phyloP scores from a whole-genome alignment of 1,140 invertebrate species.

The Lithobius niger region DNA sequence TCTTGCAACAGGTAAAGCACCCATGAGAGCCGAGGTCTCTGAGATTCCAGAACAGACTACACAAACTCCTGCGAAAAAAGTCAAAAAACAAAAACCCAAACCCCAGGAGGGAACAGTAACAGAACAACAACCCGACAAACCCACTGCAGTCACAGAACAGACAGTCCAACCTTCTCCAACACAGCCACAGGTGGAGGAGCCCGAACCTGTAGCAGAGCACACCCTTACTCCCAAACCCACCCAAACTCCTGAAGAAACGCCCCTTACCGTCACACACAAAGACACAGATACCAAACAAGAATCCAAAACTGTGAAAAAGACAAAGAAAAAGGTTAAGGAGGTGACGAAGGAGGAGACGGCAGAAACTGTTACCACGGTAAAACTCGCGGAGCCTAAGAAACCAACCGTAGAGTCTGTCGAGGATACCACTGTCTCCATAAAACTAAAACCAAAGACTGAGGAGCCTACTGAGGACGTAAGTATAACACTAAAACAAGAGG shows the following conservation, averaged over 20 bases:
- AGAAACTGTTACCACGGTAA: constrained; percentile 4
- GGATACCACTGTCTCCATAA: constrained; percentile 21
- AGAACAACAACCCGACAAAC: neutral
- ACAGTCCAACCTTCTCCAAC: neutral
- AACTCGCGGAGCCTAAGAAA: constrained; percentile 7
- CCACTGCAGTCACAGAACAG: neutral
- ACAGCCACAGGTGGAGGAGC: constrained; percentile 20
- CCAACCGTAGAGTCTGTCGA: constrained; percentile 6
- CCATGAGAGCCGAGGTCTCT: neutral
- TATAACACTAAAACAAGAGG: constrained; percentile 6
- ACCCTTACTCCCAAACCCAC: neutral
- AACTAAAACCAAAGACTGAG: constrained; percentile 18
- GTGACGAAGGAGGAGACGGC: constrained; percentile 22
- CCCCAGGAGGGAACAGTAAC: neutral
- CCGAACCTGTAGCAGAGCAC: constrained; percentile 18
- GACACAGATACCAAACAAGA: constrained; percentile 40
- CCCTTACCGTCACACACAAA: constrained; percentile 12
- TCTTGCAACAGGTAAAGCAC: neutral
- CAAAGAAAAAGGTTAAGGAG: constrained; percentile 34
- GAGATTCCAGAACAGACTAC: neutral
- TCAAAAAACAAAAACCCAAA: neutral
- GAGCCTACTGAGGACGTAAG: constrained; percentile 7
- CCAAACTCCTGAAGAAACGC: constrained; percentile 19
- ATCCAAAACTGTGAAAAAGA: constrained; percentile 34
- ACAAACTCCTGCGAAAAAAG: neutral